phyloP scores from a whole-genome alignment of 2,113 vertebrate genomes.

The Leptocoma aspasia region DNA sequence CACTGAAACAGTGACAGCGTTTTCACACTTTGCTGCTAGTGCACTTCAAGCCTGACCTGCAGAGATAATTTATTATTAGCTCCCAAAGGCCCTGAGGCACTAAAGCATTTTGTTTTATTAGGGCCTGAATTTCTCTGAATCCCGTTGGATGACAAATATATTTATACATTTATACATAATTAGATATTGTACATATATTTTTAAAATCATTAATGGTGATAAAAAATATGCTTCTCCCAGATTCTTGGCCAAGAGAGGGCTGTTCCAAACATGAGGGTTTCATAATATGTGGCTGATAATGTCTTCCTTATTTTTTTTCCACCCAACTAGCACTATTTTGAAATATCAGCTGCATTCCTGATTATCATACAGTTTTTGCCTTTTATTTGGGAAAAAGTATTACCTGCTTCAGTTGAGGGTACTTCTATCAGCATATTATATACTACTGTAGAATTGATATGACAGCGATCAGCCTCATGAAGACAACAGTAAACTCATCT shows the following conservation, averaged over 20 bases:
- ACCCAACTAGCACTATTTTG: neutral
- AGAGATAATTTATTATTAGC: neutral
- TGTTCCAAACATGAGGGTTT: neutral
- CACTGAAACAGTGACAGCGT: neutral
- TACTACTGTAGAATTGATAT: neutral
- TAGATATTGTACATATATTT: neutral
- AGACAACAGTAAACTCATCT: neutral
- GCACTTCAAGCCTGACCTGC: neutral
- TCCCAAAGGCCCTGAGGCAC: neutral
- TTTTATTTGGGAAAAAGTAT: neutral
- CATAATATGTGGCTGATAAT: neutral
- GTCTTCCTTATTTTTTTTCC: neutral
- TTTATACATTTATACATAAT: neutral
- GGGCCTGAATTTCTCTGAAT: neutral
- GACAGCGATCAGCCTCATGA: neutral
- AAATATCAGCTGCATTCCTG: neutral
- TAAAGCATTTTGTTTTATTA: neutral
- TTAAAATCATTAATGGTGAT: neutral
- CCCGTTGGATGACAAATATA: neutral
- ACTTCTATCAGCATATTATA: neutral
- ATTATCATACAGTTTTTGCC: neutral
- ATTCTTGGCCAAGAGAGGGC: neutral
- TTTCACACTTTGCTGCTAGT: neutral
- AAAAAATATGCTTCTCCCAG: neutral
- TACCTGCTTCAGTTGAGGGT: neutral